phyloP scores from a whole-genome alignment of 2,888 invertebrate genomes.

The Ophion ellenae region DNA sequence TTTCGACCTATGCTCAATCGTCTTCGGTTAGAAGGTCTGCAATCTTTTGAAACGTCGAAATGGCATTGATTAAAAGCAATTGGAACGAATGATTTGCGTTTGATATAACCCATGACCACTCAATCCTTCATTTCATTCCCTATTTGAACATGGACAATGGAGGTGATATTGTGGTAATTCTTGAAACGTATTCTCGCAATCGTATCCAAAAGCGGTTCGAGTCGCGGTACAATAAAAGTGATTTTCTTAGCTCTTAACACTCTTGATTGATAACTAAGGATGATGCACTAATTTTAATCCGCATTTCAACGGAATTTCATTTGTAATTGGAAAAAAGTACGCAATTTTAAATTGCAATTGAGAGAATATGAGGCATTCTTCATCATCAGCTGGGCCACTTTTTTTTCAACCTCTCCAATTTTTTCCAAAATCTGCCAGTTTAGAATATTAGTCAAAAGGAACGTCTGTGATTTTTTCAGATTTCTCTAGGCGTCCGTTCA shows the following conservation, averaged over 20 bases:
- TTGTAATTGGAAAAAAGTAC: background rate
- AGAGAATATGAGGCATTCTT: too few relatives aligned
- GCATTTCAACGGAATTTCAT: background rate
- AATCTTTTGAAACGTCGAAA: conserved; percentile 88
- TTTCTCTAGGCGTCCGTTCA: too few relatives aligned
- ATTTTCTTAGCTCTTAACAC: background rate
- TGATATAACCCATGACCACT: background rate
- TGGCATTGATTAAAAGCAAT: conserved; percentile 74
- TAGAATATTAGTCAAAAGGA: too few relatives aligned
- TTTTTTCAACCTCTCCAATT: too few relatives aligned
- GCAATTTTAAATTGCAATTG: too few relatives aligned
- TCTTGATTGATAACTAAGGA: background rate
- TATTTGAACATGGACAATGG: conserved; percentile 36
- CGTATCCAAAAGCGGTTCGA: too few relatives aligned
- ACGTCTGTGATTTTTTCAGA: too few relatives aligned
- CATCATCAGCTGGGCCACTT: too few relatives aligned
- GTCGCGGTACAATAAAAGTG: background rate
- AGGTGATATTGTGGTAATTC: background rate
- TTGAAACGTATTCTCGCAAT: background rate
- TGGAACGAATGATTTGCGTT: background rate
- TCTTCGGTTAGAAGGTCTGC: conserved; percentile 93
- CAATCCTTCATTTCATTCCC: conserved; percentile 24
- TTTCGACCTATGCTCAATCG: conserved; percentile 96
- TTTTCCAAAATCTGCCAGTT: too few relatives aligned
- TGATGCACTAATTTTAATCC: background rate